Conservation (phyloP, 2,888 invertebrate species). For the Parnassius smintheus region DNA sequence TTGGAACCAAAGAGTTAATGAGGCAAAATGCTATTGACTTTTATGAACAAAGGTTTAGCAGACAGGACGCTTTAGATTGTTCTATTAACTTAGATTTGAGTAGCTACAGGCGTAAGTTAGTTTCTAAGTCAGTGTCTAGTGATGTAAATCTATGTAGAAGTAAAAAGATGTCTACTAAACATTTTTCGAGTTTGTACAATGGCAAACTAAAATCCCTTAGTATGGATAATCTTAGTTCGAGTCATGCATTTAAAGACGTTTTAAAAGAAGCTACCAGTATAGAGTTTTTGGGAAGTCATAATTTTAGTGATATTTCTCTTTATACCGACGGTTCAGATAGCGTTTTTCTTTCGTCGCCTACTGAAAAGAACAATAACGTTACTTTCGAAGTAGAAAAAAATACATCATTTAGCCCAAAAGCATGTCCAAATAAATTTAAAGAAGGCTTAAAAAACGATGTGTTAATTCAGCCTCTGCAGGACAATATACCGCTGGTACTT, state of each 20-base stretch:
- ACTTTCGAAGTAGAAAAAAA: constrained; percentile 32
- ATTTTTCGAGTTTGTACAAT: constrained; percentile 56
- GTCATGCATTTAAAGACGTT: constrained; percentile 52
- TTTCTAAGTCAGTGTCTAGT: constrained; percentile 51
- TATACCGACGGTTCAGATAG: constrained; percentile 63
- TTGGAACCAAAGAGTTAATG: constrained; percentile 51
- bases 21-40: constrained; percentile 64
- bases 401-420: constrained; percentile 1
- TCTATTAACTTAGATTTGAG: constrained; percentile 42
- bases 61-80: constrained; percentile 43
- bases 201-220: constrained; percentile 73
- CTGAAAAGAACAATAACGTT: constrained; percentile 49
- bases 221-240: constrained; percentile 60
- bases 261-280: constrained; percentile 69
- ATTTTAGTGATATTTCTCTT: constrained; percentile 55
- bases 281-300: constrained; percentile 51
- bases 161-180: constrained; percentile 54
- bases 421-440: constrained; percentile 55
- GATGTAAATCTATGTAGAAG: constrained; percentile 40
- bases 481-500: constrained; percentile 23
- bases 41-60: constrained; percentile 39
- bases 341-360: constrained; percentile 54
- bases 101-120: constrained; percentile 33
- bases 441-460: constrained; percentile 33
- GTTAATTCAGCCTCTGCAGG: constrained; percentile 34